These are phyloP conservation scores for Scopus umbretta DNA, from an alignment of 2,113 vertebrate genomes.

Conservation along the genomic window DNA sequence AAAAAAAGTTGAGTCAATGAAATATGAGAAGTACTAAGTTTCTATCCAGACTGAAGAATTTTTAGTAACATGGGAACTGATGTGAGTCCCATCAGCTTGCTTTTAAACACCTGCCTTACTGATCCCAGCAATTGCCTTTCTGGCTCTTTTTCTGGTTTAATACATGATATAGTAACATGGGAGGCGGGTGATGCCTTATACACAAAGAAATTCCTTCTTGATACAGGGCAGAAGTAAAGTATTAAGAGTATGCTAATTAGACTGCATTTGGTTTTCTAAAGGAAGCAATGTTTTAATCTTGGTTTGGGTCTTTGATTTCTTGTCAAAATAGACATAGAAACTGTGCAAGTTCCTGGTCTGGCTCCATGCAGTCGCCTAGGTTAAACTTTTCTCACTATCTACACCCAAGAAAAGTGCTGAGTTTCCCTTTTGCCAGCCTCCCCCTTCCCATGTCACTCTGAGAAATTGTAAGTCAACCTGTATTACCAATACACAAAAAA, in stretches of 20 bases:
- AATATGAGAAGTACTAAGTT: not conserved
- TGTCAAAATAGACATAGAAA: not conserved
- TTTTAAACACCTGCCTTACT: not conserved
- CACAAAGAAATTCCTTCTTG: not conserved
- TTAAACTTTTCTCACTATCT: slow-evolving; percentile 29
- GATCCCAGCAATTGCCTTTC: not conserved
- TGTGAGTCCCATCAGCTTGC: not conserved
- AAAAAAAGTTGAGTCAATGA: not conserved
- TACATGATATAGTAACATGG: not conserved
- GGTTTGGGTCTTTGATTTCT: not conserved
- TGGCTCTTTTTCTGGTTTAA: not conserved
- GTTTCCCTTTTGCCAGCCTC: not conserved
- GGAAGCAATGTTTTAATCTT: not conserved
- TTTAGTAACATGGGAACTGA: not conserved
- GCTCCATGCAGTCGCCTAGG: not conserved
- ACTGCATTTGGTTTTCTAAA: not conserved
- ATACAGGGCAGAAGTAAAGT: not conserved
- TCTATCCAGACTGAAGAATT: not conserved
- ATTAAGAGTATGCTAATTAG: not conserved
- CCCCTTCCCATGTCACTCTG: not conserved
- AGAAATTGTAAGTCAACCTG: not conserved
- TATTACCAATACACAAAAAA: not conserved
- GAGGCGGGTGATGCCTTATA: not conserved
- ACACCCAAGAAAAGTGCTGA: not conserved
- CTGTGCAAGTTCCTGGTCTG: not conserved